Evolutionary conservation across 2,797 vertebrate genomes (phyloP), one percentile per base, ranked within the genome.

Genomic region (Naso thynnoides): DNA sequence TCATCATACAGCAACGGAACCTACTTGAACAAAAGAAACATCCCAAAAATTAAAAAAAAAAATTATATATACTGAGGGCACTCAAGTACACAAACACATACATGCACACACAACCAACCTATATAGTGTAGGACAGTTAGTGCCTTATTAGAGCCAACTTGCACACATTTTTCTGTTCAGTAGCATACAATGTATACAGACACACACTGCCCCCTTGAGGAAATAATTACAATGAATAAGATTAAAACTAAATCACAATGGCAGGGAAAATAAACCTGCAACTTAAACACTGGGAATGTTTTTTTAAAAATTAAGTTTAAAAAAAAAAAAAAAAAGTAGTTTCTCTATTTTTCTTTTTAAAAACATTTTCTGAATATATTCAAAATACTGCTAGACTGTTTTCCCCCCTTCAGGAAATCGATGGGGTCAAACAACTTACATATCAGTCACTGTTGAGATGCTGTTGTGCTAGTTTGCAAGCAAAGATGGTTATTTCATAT

Each of bases 261-360:
- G 81, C 75, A 87, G 84, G 70, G 38, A 77, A 86, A 81, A 67
- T 63, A 57, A 27, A 62, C 75, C 85, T 90, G 89, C 88, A 89
- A 91, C 78, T 84, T 74, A 88, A 88, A 90, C 81, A 93, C 70
- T 79, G 86, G 91, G 91, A 94, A 93, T 93, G 90, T 90, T 92
- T 57, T n/a, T 65, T 58, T 52, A 45, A 78, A 84, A 81, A 71
- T 42, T 4, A 69, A 65, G 19, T 33, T 76, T 42, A 24, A 67
- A 61, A 81, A 80, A 77, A 74, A 59, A 50, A 61, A 85, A 84
- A 73, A 50, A 79, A 73, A 66, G 23, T 42, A 75, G 66, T 55
- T 59, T 38, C 15, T 19, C 38, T 3, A 47, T 66, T 63, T 49
- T 71, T 63, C 76, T 75, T 79, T 55, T 75, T 84, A 86, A 76